Evolutionary conservation across 2,797 vertebrate genomes (phyloP).

Genomic region (Toxotes lorentzi): DNA sequence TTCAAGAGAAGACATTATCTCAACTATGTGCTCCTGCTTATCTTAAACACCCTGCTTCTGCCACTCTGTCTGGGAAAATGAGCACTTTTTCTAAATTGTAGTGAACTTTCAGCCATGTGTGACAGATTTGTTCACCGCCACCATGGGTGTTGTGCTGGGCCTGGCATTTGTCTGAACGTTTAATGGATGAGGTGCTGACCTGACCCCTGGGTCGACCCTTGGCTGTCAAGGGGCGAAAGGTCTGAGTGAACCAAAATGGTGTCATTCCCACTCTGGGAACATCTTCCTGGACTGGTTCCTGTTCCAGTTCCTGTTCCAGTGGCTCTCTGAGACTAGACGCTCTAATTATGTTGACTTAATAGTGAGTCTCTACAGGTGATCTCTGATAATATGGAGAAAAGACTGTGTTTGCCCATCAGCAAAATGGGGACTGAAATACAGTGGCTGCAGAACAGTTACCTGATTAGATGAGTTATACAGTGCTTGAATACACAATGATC

Average conservation of each 20-base stretch:
- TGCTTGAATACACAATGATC: not conserved
- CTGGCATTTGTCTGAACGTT: constrained; percentile 40
- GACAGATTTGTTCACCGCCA: constrained; percentile 30
- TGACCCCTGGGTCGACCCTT: constrained; percentile 33
- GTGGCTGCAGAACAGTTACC: not conserved
- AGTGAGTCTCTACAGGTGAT: not conserved
- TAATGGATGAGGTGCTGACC: constrained; percentile 65
- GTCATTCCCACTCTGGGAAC: constrained; percentile 55
- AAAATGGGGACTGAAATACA: not conserved
- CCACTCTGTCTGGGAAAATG: constrained; percentile 27
- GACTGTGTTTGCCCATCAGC: not conserved
- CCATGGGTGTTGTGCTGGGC: constrained; percentile 20
- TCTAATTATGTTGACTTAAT: not conserved
- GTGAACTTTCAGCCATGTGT: constrained; percentile 4
- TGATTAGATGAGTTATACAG: not conserved
- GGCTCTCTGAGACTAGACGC: not conserved
- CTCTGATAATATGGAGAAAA: not conserved
- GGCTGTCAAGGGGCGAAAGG: constrained; percentile 52
- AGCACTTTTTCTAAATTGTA: not conserved
- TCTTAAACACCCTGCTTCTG: constrained; percentile 2
- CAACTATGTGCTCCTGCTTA: constrained; percentile 38
- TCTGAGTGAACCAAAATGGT: constrained; percentile 52
- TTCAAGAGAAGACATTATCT: constrained; percentile 35
- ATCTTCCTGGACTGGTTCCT: constrained; percentile 19
- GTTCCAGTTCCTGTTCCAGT: constrained; percentile 25